A percentile compares a stretch with the other conserved stretches of the same genome.
Evolutionary conservation across 1,140 invertebrate genomes (phyloP).

Genomic region (Aradophagus sp.): DNA sequence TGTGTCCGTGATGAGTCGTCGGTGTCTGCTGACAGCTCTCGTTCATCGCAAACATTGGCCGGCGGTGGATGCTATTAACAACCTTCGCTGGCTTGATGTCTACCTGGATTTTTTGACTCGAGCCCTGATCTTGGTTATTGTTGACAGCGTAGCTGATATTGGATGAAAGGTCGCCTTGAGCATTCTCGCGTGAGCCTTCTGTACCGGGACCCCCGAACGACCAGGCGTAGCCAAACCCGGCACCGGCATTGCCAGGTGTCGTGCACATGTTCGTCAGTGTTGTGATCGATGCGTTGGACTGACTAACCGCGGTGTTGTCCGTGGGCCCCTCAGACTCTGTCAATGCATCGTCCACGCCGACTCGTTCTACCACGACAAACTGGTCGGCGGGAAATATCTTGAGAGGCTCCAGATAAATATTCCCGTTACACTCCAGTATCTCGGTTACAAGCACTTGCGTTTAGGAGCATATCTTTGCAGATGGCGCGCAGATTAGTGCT

Average conservation of each 20-base stretch:
- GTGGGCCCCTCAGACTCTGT: constrained; percentile 66
- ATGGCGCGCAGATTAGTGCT: constrained; percentile 1
- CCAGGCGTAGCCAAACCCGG: constrained; percentile 73
- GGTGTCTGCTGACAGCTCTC: constrained; percentile 71
- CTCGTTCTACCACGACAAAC: constrained; percentile 72
- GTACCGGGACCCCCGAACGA: constrained; percentile 70
- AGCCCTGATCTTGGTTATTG: constrained; percentile 73
- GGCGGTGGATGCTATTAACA: constrained; percentile 64
- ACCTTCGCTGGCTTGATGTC: constrained; percentile 70
- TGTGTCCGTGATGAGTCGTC: constrained; percentile 69
- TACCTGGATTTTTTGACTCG: constrained; percentile 72
- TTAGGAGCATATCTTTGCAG: constrained; percentile 64
- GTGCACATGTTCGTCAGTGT: constrained; percentile 73
- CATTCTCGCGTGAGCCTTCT: constrained; percentile 65
- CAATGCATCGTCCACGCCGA: constrained; percentile 70
- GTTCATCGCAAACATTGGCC: constrained; percentile 72
- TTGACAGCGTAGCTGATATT: constrained; percentile 73
- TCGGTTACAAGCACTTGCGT: constrained; percentile 50
- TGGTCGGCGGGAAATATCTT: constrained; percentile 74
- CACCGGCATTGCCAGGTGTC: constrained; percentile 71
- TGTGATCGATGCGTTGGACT: constrained; percentile 65
- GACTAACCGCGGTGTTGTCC: constrained; percentile 59
- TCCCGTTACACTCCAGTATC: constrained; percentile 75
- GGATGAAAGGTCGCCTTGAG: constrained; percentile 67
- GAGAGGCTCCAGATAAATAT: constrained; percentile 70